Conservation (phyloP, 2,888 invertebrate species). For the Acholoe squamosa region DNA sequence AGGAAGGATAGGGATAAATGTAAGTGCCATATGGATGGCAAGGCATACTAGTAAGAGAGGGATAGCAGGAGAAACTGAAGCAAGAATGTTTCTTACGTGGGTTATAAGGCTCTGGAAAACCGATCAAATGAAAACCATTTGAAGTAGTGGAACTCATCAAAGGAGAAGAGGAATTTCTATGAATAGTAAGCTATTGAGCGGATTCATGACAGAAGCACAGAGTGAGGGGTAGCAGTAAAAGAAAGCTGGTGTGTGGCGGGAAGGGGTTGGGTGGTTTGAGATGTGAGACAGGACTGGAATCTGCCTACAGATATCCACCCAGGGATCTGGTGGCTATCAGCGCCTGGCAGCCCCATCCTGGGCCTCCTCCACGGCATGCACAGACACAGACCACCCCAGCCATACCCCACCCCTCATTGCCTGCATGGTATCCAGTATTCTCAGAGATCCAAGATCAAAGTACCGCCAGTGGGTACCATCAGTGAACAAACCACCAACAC, state of each 20-base stretch:
- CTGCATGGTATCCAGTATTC: not conserved
- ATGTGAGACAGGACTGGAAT: slow-evolving; percentile 19
- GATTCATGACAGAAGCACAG: too few species aligned
- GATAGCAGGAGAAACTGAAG: too few species aligned
- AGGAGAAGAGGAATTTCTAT: too few species aligned
- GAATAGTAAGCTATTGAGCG: too few species aligned
- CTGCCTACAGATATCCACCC: slow-evolving; percentile 36
- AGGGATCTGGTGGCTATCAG: slow-evolving; percentile 34
- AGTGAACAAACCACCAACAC: slow-evolving; percentile 16
- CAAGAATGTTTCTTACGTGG: too few species aligned
- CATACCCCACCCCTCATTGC: not conserved
- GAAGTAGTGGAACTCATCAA: too few species aligned
- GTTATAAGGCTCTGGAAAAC: too few species aligned
- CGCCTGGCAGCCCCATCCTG: not conserved
- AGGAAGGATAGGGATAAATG: too few species aligned
- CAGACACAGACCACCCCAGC: not conserved
- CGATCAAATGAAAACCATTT: too few species aligned
- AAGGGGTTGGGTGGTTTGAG: slow-evolving; percentile 31
- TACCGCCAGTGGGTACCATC: not conserved
- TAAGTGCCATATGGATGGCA: too few species aligned
- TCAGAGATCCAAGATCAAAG: slow-evolving; percentile 27
- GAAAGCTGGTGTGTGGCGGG: not conserved
- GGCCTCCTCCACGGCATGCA: not conserved
- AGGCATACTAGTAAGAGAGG: too few species aligned
- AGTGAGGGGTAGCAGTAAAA: not conserved